A percentile compares a stretch with the other conserved stretches of the same genome.
Evolutionary conservation across 2,888 invertebrate species (phyloP).

Genomic region (Dascillus cervinus): DNA sequence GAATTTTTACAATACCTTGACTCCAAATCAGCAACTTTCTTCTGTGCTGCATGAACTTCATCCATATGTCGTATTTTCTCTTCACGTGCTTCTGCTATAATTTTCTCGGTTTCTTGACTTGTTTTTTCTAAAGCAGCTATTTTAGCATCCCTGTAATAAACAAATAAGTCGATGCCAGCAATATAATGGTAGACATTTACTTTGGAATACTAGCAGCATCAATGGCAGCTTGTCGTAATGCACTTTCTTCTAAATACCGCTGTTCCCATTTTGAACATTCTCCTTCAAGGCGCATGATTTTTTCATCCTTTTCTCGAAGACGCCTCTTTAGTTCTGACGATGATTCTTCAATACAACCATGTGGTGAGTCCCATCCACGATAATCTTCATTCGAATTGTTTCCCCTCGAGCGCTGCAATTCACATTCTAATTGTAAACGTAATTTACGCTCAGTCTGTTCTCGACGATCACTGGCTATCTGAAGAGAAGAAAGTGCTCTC

Average conservation of each 20-base stretch:
- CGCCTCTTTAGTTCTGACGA: slow-evolving; percentile 55
- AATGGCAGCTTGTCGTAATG: slow-evolving; percentile 70
- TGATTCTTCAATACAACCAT: slow-evolving; percentile 47
- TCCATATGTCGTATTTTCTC: slow-evolving; percentile 87
- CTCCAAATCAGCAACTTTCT: slow-evolving; percentile 78
- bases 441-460: slow-evolving; percentile 81
- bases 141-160: slow-evolving; percentile 63
- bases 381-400: slow-evolving; percentile 25
- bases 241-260: slow-evolving; percentile 73
- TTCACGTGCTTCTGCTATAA: slow-evolving; percentile 77
- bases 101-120: slow-evolving; percentile 73
- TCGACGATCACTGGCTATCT: slow-evolving; percentile 75
- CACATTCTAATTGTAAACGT: slow-evolving; percentile 76
- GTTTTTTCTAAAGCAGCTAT: slow-evolving; percentile 78
- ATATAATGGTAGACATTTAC: slow-evolving; percentile 37
- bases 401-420: slow-evolving; percentile 56
- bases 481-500: slow-evolving; percentile 70
- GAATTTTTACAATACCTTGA: slow-evolving; percentile 51
- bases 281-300: slow-evolving; percentile 66
- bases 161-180: not conserved
- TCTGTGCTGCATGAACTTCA: slow-evolving; percentile 77
- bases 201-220: slow-evolving; percentile 72
- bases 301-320: slow-evolving; percentile 61
- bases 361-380: slow-evolving; percentile 36
- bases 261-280: slow-evolving; percentile 84